phyloP scores from a whole-genome alignment of 2,888 invertebrate genomes.

The Rotaria magnacalcarata region DNA sequence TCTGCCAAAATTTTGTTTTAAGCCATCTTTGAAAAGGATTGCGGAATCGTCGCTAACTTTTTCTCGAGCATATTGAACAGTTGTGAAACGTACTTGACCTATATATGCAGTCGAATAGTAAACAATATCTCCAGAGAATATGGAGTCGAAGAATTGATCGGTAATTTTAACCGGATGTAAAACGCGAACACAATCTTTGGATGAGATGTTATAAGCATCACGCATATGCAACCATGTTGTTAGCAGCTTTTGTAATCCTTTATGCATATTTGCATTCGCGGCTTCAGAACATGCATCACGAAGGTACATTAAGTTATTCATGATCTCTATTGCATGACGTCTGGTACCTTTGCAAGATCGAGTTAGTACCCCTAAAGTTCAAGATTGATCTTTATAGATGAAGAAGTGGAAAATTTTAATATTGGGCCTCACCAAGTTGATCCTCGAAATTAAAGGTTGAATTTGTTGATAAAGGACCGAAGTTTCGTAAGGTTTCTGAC shows the following conservation, averaged over 20 bases:
- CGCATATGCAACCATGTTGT: too few relatives aligned
- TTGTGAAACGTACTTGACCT: background rate
- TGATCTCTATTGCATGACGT: too few relatives aligned
- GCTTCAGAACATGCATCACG: too few relatives aligned
- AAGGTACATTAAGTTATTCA: too few relatives aligned
- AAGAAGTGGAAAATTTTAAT: too few relatives aligned
- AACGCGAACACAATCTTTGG: background rate
- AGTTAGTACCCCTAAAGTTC: too few relatives aligned
- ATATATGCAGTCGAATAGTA: background rate
- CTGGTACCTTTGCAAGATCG: too few relatives aligned
- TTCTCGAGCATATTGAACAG: background rate
- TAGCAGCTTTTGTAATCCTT: too few relatives aligned
- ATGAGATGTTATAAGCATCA: background rate
- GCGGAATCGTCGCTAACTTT: background rate
- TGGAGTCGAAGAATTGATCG: background rate
- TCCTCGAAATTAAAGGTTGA: background rate
- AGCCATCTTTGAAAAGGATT: background rate
- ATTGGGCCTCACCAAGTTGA: too few relatives aligned
- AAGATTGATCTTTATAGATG: accelerated
- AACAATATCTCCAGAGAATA: background rate
- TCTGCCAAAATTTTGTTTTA: background rate
- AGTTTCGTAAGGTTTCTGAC: background rate
- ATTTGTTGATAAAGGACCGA: background rate
- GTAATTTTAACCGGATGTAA: background rate
- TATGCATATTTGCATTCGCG: accelerated